Evolutionary conservation across 2,797 vertebrate species (phyloP).

Genomic region (Varecia variegata): DNA sequence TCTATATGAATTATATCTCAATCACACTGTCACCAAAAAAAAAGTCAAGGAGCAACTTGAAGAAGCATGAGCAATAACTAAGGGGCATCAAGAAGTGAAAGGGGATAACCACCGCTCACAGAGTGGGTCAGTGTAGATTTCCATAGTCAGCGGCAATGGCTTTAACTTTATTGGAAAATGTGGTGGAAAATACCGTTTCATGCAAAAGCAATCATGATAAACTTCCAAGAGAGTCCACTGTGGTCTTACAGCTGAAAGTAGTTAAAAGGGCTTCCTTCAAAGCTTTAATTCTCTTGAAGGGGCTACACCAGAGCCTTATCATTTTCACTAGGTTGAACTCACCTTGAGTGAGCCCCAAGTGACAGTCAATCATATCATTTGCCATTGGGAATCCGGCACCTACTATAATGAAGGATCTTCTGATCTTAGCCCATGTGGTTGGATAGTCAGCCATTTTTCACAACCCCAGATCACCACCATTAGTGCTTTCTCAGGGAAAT

Average conservation of each 20-base stretch:
- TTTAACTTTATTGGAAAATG: not conserved
- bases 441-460: conserved; percentile 21
- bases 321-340: not conserved
- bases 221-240: not conserved
- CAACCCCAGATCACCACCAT: conserved; percentile 35
- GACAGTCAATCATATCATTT: conserved; percentile 42
- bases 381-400: conserved; percentile 24
- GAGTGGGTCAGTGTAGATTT: not conserved
- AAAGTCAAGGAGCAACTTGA: not conserved
- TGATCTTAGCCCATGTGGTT: conserved; percentile 49
- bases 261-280: conserved; percentile 35
- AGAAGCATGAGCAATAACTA: not conserved
- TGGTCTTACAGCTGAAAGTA: not conserved
- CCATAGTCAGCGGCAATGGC: not conserved
- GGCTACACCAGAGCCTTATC: not conserved
- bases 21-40: not conserved
- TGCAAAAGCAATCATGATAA: not conserved
- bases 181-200: not conserved
- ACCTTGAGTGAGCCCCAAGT: not conserved
- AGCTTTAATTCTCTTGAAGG: not conserved
- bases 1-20: not conserved
- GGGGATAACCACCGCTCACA: not conserved
- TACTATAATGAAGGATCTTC: conserved; percentile 34
- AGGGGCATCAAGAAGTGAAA: not conserved
- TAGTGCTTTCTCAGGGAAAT: conserved; percentile 44